Evolutionary conservation across 2,797 vertebrate species (phyloP), one percentile per base, ranked within the genome.

Genomic region (Podarcis siculus): DNA sequence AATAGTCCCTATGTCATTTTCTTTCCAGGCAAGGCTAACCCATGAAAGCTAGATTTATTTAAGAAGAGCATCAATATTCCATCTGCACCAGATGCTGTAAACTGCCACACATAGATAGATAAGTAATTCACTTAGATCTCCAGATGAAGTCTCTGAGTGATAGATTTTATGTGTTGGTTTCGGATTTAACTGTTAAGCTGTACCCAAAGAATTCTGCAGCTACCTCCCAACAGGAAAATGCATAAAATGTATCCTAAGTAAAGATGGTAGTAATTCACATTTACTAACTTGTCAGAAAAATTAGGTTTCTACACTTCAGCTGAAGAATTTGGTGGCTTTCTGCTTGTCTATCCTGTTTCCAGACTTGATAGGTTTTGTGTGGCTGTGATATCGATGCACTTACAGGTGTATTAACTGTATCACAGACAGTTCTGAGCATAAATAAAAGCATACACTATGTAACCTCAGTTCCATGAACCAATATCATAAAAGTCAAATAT

Each of bases 51-150:
- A 78, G 78, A 49, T 78, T 67, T 86, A 86, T 86, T 77, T 32
- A 86, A 86, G 76, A 79, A 71, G 21, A 64, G 69, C 66, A 66
- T 86, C 66, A 79, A 86, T 86, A 71, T 79, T 79, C 21, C 35
- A 79, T 79, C n/a, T 27, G 45, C 13, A 79, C 69, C 42, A 79
- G 39, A 79, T 69, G 42, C 30, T 35, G n/a, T 42, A 86, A 79
- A 55, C 42, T 19, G 45, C 42, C 32, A 71, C 42, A 69, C 77
- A 49, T 69, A 32, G 64, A 49, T 69, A 32, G 64, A 79, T 79
- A 79, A 86, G 76, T 69, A 79, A 86, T 79, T 79, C 8, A 37
- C 64, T 69, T 71, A 37, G n/a, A 79, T 79, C 42, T 55, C 25
- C 64, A 79, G 66, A 71, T 79, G 45, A 79, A 86, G 42, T 55